A percentile compares a stretch with the other conserved stretches of the same genome.
Evolutionary conservation across 2,113 vertebrate species (phyloP).

Genomic region (Abramis brama): DNA sequence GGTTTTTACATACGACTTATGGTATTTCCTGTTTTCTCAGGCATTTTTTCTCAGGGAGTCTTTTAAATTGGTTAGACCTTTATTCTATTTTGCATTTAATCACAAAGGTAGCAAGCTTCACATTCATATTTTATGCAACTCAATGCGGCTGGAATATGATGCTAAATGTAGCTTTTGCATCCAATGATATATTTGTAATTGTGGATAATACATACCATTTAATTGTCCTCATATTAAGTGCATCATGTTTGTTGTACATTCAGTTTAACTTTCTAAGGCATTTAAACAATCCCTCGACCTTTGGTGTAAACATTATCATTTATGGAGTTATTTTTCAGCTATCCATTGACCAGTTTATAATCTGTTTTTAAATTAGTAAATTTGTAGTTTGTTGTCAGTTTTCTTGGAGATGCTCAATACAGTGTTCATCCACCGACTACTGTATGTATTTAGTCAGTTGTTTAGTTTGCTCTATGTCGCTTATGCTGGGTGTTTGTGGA

Average conservation of each 20-base stretch:
- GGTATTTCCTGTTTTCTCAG: not conserved
- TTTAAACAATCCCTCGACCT: slow-evolving; percentile 79
- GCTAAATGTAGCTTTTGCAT: slow-evolving; percentile 66
- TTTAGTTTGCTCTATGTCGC: not conserved
- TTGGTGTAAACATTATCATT: slow-evolving; percentile 84
- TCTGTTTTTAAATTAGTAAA: slow-evolving; percentile 39
- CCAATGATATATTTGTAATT: slow-evolving; percentile 7
- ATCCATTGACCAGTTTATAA: slow-evolving; percentile 48
- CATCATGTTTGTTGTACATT: slow-evolving; percentile 91
- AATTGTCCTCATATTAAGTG: slow-evolving; percentile 80
- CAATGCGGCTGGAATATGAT: slow-evolving; percentile 65
- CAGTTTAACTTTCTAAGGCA: slow-evolving; percentile 91
- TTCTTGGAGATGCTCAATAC: not conserved
- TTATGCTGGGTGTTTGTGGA: not conserved
- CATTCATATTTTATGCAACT: slow-evolving; percentile 19
- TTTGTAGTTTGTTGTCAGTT: not conserved
- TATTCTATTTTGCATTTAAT: slow-evolving; percentile 9
- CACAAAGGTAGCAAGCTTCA: slow-evolving; percentile 23
- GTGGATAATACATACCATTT: slow-evolving; percentile 72
- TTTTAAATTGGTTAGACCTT: not conserved
- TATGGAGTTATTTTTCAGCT: slow-evolving; percentile 57
- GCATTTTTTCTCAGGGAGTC: not conserved
- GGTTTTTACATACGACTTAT: not conserved
- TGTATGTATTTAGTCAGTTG: not conserved
- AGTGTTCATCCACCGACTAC: not conserved